Evolutionary conservation across 2,797 vertebrate genomes (phyloP), one percentile per base, ranked within the genome.

Genomic region (Peromyscus melanophrys): DNA sequence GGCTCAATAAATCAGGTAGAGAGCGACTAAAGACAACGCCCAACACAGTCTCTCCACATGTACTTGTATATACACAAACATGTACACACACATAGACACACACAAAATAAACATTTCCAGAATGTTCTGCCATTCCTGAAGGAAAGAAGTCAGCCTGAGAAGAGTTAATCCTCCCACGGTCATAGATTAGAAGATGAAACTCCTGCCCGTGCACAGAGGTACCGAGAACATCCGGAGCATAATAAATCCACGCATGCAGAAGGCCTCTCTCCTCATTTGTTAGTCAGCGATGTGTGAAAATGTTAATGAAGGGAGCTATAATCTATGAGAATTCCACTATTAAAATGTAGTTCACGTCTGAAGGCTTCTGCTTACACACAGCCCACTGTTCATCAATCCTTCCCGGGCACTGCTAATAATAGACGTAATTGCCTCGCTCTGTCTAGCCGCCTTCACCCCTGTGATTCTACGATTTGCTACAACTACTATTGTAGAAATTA

Each of bases 251-350:
- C 98, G 81, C 96, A 98, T 98, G 98, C 98, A 98, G 99, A 98
- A 98, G 99, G 99, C 99, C 99, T 99, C 99, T 99, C 99, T 99
- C 99, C 99, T 99, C 99, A 99, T 99, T 99, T 99, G 99, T 99
- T 99, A 99, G 99, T 98, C 99, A 99, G 99, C 98, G 99, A 98
- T 99, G 99, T 99, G 99, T 99, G 99, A 99, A 99, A 99, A 99
- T 99, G 99, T 99, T 99, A 99, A 99, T 99, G 99, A 99, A 99
- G 99, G 99, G 99, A 99, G 99, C 99, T 99, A 99, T 99, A 99
- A 99, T 99, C 99, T 98, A 98, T 98, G 96, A 99, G 99, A 99
- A 99, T 99, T 99, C 99, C 98, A 98, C 99, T 96, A 99, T 99
- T 99, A 99, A 98, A 99, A 99, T 99, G 99, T 99, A 92, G 98